Conservation (phyloP, 2,113 vertebrate genomes). For the Gymnarchus niloticus region DNA sequence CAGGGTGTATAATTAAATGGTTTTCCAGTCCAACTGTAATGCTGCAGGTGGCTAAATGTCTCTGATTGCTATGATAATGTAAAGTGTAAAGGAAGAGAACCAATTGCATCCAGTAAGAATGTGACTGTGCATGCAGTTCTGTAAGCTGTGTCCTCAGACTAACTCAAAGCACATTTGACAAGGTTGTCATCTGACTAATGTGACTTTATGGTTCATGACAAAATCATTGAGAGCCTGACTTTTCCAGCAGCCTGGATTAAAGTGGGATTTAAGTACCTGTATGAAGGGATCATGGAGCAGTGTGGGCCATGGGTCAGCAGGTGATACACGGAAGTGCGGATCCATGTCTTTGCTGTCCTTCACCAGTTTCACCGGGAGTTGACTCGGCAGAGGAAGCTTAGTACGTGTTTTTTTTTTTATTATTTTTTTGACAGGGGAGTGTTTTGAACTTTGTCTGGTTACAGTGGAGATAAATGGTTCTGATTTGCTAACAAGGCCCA, state of each 20-base stretch:
- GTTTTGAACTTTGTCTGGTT: slow-evolving; percentile 31
- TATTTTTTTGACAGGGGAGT: slow-evolving; percentile 21
- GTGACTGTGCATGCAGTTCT: not conserved
- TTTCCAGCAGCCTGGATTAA: not conserved
- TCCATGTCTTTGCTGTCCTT: not conserved
- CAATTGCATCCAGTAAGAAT: not conserved
- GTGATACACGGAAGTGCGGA: not conserved
- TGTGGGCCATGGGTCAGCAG: not conserved
- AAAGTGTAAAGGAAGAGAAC: not conserved
- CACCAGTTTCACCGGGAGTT: not conserved
- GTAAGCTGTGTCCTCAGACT: not conserved
- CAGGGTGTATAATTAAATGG: not conserved
- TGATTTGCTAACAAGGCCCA: slow-evolving; percentile 54
- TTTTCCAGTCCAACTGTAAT: not conserved
- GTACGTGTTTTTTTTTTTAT: not conserved
- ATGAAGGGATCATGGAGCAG: not conserved
- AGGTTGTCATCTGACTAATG: not conserved
- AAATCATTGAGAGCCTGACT: not conserved
- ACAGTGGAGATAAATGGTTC: slow-evolving; percentile 33
- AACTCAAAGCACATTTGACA: not conserved
- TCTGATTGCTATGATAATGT: not conserved
- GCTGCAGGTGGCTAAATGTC: not conserved
- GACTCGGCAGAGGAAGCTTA: not conserved
- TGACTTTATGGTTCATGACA: not conserved
- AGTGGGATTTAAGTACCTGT: not conserved